Evolutionary conservation across 2,888 invertebrate genomes (phyloP), one percentile per base, ranked within the genome.

Genomic region (Cheilosia vulpina): DNA sequence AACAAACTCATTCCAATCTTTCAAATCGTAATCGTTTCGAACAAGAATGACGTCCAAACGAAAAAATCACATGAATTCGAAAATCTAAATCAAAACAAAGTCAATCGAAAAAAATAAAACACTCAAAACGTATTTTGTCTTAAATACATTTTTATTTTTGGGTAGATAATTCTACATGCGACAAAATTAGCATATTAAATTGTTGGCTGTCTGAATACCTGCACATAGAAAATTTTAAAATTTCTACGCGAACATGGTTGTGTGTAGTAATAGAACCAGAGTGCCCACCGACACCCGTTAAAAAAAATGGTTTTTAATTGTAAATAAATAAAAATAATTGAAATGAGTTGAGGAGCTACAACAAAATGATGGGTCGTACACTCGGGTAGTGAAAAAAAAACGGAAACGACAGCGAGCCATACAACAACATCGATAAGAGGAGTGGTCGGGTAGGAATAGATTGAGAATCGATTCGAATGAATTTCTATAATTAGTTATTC

Each of bases 401-500:
- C 19, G 17, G 52, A 68, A 63, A 66, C 76, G 58, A 60, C 68
- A 78, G 72, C 58, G 66, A 47, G 43, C 31, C 15, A 60, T 21
- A 45, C 21, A 66, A 47, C 4, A 38, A 38, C 6, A 17, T n/a
- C 21, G 50, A 62, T 11, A 47, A 43, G 60, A 63, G 68, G 21
- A 68, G 58, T 68, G 72, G 34, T 76, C 38, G 38, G 38, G 34
- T 34, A 11, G 34, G 13, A 13, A 13, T 9, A 13, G 38, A 38
- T 38, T 13, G 52, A 55, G 50, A 75, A 79, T 79, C 69, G 68
- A 79, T 84, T 79, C 84, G 65, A 69, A 69, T 79, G 75, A 84
- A 69, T 79, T 58, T 79, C 79, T 79, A 84, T 79, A 84, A 84
- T 80, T 75, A 75, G 84, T 65, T 84, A 84, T 84, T 80, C 84